Evolutionary conservation across 2,797 vertebrate species (phyloP), one percentile per base, ranked within the genome.

Genomic region (Discoglossus pictus): DNA sequence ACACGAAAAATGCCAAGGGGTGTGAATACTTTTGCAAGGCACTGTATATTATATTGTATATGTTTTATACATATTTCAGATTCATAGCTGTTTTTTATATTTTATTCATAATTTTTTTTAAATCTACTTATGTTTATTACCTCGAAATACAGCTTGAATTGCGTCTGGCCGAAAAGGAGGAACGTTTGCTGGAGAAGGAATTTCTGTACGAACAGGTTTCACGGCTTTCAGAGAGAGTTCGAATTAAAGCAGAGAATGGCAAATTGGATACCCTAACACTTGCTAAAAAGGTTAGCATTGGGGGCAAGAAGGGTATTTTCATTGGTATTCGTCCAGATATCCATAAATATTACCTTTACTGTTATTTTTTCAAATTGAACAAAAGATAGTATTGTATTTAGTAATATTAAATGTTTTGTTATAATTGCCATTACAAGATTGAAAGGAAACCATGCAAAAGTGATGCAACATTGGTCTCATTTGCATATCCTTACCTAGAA

Each of bases 161-260:
- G 20, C 83, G 83, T 52, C 74, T 99, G 62, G 75, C 83, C 2
- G 85, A 91, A 64, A 85, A 87, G 18, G 92, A 98, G 79, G 83
- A 91, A 70, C 90, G 87, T 70, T 53, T 94, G 65, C 75, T 93
- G 82, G 93, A 97, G 74, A 94, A 83, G 38, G 88, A 93, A 17
- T 84, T 95, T 68, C 87, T 95, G 10, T 86, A 83, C 0, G 84
- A 96, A 53, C 93, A 93, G 34, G 79, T 97, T 73, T 90, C 84
- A 2, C 75, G 77, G 34, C 85, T 97, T 52, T 86, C 83, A 0
- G 82, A 91, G 53, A 84, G 85, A 35, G 82, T 91, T 59, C 74
- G 44, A 1, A 52, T 75, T 23, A 84, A 80, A 73, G 83, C 68
- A 0, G 85, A 92, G 40, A 80, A 75, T 1, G 39, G 86, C 80